Conservation (phyloP, 1,140 invertebrate species). For the Saccostrea glomerata region DNA sequence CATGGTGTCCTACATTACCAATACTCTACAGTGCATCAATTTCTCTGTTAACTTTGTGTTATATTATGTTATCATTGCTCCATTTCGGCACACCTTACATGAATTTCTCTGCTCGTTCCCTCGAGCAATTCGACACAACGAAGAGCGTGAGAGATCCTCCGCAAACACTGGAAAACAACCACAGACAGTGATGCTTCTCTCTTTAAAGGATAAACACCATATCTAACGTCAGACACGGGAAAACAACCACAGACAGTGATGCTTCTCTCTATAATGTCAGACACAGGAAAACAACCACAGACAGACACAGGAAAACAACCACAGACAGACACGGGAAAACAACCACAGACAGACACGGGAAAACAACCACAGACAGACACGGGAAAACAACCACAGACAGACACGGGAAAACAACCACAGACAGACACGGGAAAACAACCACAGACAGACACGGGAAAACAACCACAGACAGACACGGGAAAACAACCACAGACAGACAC, state of each 20-base stretch:
- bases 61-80: conserved; percentile 66
- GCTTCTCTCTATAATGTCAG: no score
- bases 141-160: conserved; percentile 48
- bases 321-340: no score
- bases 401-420: no score
- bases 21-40: conserved; percentile 65
- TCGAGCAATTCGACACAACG: conserved; percentile 46
- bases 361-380: no score
- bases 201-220: conserved; percentile 56
- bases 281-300: no score
- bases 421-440: neutral
- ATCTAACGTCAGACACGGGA: neutral
- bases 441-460: neutral
- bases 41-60: conserved; percentile 69
- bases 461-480: no score
- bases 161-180: conserved; percentile 61
- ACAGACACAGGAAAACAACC: no score
- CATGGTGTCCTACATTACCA: conserved; percentile 62
- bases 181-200: conserved; percentile 63
- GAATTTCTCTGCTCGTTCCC: conserved; percentile 64
- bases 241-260: neutral
- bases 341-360: conserved; percentile 49
- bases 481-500: no score
- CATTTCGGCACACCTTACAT: conserved; percentile 65
- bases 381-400: no score